These are phyloP conservation scores for Pleuronectes platessa DNA, from an alignment of 2,113 vertebrate species.

Conservation along the genomic window DNA sequence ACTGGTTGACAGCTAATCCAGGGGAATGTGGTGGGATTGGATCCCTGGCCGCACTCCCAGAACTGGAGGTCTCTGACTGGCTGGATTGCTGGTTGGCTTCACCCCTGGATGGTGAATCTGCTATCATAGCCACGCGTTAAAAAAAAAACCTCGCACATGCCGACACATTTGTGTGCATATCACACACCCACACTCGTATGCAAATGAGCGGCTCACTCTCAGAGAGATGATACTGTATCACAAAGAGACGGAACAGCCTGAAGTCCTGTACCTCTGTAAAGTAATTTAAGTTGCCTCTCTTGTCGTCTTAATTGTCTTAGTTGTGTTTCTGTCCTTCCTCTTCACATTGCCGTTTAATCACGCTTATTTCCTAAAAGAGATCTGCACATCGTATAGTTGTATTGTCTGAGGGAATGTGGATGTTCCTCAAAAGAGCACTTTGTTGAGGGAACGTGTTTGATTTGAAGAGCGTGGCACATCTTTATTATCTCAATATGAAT, in stretches of 20 bases:
- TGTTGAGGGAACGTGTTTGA: slow-evolving; percentile 69
- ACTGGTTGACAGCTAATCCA: slow-evolving; percentile 80
- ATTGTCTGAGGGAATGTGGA: slow-evolving; percentile 61
- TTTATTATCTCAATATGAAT: slow-evolving; percentile 67
- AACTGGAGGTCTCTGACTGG: slow-evolving; percentile 61
- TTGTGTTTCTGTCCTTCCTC: slow-evolving; percentile 69
- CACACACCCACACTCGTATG: slow-evolving; percentile 57
- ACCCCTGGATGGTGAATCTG: slow-evolving; percentile 60
- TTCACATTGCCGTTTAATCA: slow-evolving; percentile 70
- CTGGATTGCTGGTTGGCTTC: slow-evolving; percentile 62
- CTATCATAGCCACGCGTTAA: slow-evolving; percentile 33
- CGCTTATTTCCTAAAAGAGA: slow-evolving; percentile 64
- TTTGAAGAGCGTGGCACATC: slow-evolving; percentile 68
- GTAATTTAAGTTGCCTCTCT: slow-evolving; percentile 64
- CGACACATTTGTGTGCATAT: slow-evolving; percentile 31
- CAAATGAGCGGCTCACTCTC: slow-evolving; percentile 43
- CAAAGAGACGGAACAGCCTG: slow-evolving; percentile 42
- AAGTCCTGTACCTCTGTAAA: slow-evolving; percentile 60
- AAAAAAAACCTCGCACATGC: slow-evolving; percentile 37
- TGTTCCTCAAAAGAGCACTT: slow-evolving; percentile 67
- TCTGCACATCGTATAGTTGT: slow-evolving; percentile 43
- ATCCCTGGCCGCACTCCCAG: slow-evolving; percentile 76
- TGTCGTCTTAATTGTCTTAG: slow-evolving; percentile 67
- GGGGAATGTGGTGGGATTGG: slow-evolving; percentile 78
- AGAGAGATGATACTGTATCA: slow-evolving; percentile 49